Conservation (phyloP, 2,888 invertebrate species). For the Nezara viridula region DNA sequence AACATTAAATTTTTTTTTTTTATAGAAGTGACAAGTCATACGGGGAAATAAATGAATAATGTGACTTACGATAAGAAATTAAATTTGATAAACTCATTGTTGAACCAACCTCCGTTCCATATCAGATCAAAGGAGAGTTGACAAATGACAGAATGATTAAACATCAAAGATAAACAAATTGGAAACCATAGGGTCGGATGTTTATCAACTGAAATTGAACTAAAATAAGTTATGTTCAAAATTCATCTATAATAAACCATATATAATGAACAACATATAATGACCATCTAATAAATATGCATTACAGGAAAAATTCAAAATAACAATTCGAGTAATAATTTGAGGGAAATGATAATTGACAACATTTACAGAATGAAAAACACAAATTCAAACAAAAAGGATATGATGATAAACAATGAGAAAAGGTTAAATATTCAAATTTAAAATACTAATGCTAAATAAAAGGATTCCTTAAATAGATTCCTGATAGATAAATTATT, state of each 20-base stretch:
- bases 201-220: background rate
- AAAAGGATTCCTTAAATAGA: too few relatives aligned
- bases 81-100: slow-evolving; percentile 25
- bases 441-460: too few relatives aligned
- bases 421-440: too few relatives aligned
- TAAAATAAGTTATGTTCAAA: background rate
- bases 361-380: too few relatives aligned
- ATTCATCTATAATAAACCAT: background rate
- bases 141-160: slow-evolving; percentile 6
- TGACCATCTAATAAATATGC: too few relatives aligned
- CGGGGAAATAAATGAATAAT: background rate
- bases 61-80: background rate
- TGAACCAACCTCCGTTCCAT: background rate
- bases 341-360: too few relatives aligned
- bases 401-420: too few relatives aligned
- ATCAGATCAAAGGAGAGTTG: background rate
- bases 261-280: too few relatives aligned
- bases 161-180: background rate
- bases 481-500: too few relatives aligned
- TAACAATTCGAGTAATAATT: too few relatives aligned
- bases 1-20: background rate
- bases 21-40: background rate
- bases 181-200: background rate
- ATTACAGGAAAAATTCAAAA: too few relatives aligned
- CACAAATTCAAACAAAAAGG: too few relatives aligned